Base-by-base conservation (phyloP, 1,140 invertebrate species). In the Leptopilina boulardi region DNA sequence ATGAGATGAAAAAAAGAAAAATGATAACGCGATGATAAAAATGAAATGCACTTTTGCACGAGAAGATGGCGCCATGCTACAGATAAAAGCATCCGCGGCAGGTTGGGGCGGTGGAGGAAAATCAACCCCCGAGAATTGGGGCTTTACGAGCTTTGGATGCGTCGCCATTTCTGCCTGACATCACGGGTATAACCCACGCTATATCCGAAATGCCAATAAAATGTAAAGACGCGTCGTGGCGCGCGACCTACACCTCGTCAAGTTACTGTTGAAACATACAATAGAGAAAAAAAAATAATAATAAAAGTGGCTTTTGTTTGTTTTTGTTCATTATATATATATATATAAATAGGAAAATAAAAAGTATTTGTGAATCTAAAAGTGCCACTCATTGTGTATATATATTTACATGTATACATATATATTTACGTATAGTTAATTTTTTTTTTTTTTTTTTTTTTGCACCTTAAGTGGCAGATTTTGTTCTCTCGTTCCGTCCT, bases 121-220 rank as follows among this genome's bases (percentile, higher is more conserved):
- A 84, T 82, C 77, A 79, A 84, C 75, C 85, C 82, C 83, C 81
- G 11, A 74, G 79, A 76, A 76, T 76, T 80, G 73, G 75, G 73
- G 51, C 78, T 76, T 47, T 76, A 77, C 74, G 83, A 83, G 78
- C 82, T 85, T 87, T 83, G 83, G 83, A 82, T 83, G 80, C 71
- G 87, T 84, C 87, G 89, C 89, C 89, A 90, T 90, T 88, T 87
- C 87, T 86, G 82, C 82, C 82, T 83, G 84, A 85, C 83, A 81
- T 80, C 79, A 80, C 77, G 78, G 80, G 26, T 77, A 77, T 71
- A 56, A 76, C 76, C 66, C 38, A 70, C 75, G 78, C 75, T 54
- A n/a, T n/a, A 73, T 75, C 71, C 74, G 66, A 74, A 26, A 80
- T 77, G 80, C 56, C 80, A 77, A 78, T 66, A 73, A 70, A 23